These are phyloP conservation scores for Etheostoma spectabile DNA, from an alignment of 2,113 vertebrate species.

Conservation along the genomic window DNA sequence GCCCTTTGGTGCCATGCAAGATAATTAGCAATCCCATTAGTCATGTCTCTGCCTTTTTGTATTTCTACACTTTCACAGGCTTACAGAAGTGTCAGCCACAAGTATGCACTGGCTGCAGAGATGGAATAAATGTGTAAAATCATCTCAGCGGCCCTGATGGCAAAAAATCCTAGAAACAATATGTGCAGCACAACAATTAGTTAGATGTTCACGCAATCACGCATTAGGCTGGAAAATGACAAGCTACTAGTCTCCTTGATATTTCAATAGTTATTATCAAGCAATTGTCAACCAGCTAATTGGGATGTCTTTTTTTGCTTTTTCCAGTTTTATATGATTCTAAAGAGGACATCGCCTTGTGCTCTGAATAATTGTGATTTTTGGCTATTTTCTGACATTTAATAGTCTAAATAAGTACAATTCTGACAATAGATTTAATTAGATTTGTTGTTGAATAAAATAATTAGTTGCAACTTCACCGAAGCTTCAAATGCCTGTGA, in stretches of 20 bases:
- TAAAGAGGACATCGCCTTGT: not conserved
- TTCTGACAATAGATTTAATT: not conserved
- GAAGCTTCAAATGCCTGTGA: not conserved
- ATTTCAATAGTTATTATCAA: slow-evolving; percentile 9
- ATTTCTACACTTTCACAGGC: slow-evolving; percentile 40
- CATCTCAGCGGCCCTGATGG: slow-evolving; percentile 42
- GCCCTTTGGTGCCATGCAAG: slow-evolving; percentile 50
- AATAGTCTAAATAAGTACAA: not conserved
- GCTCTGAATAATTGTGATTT: not conserved
- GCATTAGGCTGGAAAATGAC: slow-evolving; percentile 10
- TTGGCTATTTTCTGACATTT: not conserved
- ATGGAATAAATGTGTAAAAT: slow-evolving; percentile 55
- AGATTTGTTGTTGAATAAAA: not conserved
- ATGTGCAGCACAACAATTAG: slow-evolving; percentile 16
- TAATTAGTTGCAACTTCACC: not conserved
- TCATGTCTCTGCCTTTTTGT: slow-evolving; percentile 51
- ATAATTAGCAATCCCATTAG: slow-evolving; percentile 59
- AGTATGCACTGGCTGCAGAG: slow-evolving; percentile 32
- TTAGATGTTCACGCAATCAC: slow-evolving; percentile 4
- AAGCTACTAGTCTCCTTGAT: not conserved
- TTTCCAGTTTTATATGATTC: not conserved
- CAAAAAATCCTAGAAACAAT: not conserved
- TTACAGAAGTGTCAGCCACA: slow-evolving; percentile 18
- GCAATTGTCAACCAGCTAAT: not conserved
- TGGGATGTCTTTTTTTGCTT: not conserved